These are phyloP conservation scores for Sphenodon punctatus DNA, from an alignment of 2,797 vertebrate species.

Conservation along the genomic window DNA sequence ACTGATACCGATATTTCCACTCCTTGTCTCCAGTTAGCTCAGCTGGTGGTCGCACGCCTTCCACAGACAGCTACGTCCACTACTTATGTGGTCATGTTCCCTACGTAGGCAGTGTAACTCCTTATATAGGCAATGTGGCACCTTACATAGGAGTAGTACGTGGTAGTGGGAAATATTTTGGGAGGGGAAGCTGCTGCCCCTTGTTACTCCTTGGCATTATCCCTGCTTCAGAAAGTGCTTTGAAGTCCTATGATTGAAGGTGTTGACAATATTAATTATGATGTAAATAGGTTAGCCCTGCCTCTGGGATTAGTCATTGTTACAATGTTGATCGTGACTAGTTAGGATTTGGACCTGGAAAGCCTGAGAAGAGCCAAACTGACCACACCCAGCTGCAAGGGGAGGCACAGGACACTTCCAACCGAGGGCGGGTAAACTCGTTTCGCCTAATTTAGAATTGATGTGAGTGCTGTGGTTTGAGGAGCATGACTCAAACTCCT, in stretches of 20 bases:
- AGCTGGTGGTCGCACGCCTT: too few species aligned
- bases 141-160: too few species aligned
- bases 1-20: too few species aligned
- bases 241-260: not conserved
- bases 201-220: too few species aligned
- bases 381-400: conserved; percentile 14
- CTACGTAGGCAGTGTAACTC: too few species aligned
- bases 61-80: too few species aligned
- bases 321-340: not conserved
- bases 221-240: not conserved
- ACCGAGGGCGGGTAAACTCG: conserved; percentile 33
- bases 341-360: not conserved
- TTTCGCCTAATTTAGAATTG: conserved; percentile 48
- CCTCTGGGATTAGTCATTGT: not conserved
- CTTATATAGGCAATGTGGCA: too few species aligned
- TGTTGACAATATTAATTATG: not conserved
- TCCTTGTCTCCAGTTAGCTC: too few species aligned
- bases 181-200: too few species aligned
- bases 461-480: not conserved
- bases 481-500: conserved; percentile 11
- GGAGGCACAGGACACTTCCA: conserved; percentile 49
- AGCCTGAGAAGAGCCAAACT: conserved; percentile 18
- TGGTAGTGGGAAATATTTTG: too few species aligned
- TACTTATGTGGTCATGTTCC: too few species aligned
- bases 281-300: not conserved